Evolutionary conservation across 2,797 vertebrate genomes (phyloP).

Genomic region (Dendrocincla fuliginosa): DNA sequence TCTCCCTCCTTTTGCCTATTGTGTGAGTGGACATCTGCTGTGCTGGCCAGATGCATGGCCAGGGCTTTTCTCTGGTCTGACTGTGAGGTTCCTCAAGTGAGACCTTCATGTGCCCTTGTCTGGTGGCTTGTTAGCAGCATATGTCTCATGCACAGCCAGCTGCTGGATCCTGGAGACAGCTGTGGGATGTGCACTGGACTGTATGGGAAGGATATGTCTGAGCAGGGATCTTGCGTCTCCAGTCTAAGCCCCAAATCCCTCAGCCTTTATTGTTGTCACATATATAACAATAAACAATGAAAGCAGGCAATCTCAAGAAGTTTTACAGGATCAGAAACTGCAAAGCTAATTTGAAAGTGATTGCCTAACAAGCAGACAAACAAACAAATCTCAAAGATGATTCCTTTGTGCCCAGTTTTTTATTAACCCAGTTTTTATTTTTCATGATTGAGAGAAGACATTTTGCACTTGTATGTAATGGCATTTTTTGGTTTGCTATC

Average conservation of each 20-base stretch:
- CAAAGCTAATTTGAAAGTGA: neutral
- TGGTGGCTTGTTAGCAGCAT: neutral
- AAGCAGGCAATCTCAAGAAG: neutral
- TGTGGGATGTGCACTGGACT: neutral
- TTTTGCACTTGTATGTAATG: neutral
- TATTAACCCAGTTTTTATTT: neutral
- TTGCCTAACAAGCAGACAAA: neutral
- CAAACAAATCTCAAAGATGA: neutral
- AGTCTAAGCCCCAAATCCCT: neutral
- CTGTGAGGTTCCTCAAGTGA: neutral
- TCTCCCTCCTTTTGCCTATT: neutral
- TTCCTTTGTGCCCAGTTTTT: neutral
- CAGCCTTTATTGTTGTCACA: neutral
- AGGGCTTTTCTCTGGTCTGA: neutral
- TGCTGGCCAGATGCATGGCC: rapidly evolving
- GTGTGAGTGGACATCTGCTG: neutral
- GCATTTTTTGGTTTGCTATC: neutral
- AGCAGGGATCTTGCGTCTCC: neutral
- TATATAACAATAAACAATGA: neutral
- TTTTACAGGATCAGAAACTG: neutral
- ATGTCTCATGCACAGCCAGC: rapidly evolving
- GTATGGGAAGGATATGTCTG: neutral
- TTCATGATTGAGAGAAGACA: neutral
- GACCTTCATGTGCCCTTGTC: rapidly evolving
- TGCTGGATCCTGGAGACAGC: neutral